These are phyloP conservation scores for Drosophila mauritiana DNA, from an alignment of 1,140 invertebrate genomes.

Conservation along the genomic window DNA sequence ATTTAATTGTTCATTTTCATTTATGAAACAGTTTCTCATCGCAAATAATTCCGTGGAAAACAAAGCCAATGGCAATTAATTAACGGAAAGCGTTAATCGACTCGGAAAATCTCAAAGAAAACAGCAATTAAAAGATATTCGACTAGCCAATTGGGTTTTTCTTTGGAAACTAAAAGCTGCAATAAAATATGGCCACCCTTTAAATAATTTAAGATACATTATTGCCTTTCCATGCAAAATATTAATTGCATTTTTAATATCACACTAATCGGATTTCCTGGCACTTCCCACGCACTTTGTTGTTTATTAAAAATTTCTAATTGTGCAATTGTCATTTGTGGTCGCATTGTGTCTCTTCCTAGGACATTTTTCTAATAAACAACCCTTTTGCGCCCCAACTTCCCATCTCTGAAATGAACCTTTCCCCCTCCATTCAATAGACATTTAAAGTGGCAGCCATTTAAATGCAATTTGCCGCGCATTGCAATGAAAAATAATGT, in stretches of 20 bases:
- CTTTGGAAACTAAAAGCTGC: background rate
- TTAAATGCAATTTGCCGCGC: conserved; percentile 69
- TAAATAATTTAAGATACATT: too few species aligned
- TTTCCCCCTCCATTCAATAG: background rate
- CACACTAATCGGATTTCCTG: background rate
- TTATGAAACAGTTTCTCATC: conserved; percentile 30
- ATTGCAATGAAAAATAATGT: conserved; percentile 34
- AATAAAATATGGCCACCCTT: background rate
- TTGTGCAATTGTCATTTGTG: conserved; percentile 46
- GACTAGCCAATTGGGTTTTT: conserved; percentile 20
- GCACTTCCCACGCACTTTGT: background rate
- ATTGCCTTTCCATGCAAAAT: background rate
- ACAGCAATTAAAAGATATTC: conserved; percentile 33
- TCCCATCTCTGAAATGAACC: background rate
- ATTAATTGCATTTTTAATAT: background rate
- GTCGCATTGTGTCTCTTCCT: background rate
- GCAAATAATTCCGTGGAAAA: conserved; percentile 25
- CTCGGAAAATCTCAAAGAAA: conserved; percentile 20
- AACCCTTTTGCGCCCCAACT: background rate
- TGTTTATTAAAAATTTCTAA: conserved; percentile 3
- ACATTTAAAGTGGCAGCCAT: conserved; percentile 71
- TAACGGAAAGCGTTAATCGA: conserved; percentile 36
- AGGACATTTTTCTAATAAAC: conserved; percentile 2
- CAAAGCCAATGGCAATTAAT: conserved; percentile 36
- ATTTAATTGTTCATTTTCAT: conserved; percentile 38